Base-by-base conservation (phyloP, 2,113 vertebrate species). In the Furnarius figulus region DNA sequence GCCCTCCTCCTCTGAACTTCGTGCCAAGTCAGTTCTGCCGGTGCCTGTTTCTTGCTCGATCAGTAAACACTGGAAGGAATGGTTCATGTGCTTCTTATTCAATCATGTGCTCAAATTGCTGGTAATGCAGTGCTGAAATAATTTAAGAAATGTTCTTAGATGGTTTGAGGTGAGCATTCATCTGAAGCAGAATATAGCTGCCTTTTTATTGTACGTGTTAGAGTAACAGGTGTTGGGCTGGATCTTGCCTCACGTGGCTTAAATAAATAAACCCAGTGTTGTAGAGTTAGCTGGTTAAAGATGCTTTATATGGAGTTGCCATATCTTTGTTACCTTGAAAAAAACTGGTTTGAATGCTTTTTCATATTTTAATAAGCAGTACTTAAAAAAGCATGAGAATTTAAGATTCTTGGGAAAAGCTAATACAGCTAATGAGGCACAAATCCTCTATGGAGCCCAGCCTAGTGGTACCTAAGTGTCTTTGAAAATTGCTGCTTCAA, bases 1-100 rank as follows among this genome's bases (percentile, higher is more conserved):
- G 14, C 37, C 17, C 10, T 79, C 4, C 10, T 79, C 8, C 30
- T 33, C 9, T 50, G 58, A 58, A 31, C 12, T 31, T 58, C 5
- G 2, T 28, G 23, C 46, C 28, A 55, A 61, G 65, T 87, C 46
- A 28, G 19, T 82, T 85, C 17, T 63, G 56, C 25, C 46, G n/a
- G 8, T 63, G 18, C 23, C 44, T 21, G 28, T 68, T 59, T 40
- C 22, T 61, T 94, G 33, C 24, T 31, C 2, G 4, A 8, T 50
- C 24, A 49, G 33, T 53, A 52, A 70, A 52, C 40, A 9, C 28
- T 39, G 37, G 14, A 59, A 62, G 21, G 35, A 75, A 52, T 58
- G 30, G 31, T 73, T 87, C 0, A 0, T 17, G 28, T 30, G 2
- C 1, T 87, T 84, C 2, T 61, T 68, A 14, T 20, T 28, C 37